These are phyloP conservation scores for Fregetta grallaria DNA, from an alignment of 2,113 vertebrate genomes.

Conservation along the genomic window DNA sequence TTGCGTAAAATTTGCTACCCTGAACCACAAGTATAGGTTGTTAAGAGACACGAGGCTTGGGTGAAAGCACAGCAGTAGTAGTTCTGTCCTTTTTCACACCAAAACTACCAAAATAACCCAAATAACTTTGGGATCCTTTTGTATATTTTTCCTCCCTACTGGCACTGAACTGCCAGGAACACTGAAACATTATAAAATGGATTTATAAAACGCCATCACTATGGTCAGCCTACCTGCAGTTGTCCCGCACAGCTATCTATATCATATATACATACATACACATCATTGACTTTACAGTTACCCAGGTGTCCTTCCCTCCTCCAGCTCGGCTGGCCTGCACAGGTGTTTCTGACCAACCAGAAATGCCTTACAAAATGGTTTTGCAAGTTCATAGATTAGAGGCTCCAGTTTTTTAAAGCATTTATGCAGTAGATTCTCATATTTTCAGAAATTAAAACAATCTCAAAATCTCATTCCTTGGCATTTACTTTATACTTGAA, in stretches of 20 bases:
- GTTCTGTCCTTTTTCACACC: neutral
- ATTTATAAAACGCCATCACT: neutral
- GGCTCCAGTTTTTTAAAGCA: neutral
- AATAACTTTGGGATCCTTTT: neutral
- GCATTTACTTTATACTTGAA: neutral
- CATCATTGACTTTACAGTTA: neutral
- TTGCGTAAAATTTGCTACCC: neutral
- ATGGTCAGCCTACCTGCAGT: neutral
- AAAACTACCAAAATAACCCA: neutral
- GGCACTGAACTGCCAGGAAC: neutral
- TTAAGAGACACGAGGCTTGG: neutral
- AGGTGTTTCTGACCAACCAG: neutral
- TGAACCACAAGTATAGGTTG: neutral
- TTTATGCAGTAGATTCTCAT: neutral
- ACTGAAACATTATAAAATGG: neutral
- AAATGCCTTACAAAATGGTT: neutral
- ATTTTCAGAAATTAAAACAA: neutral
- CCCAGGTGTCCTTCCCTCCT: neutral
- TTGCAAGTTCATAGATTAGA: neutral
- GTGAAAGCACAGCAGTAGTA: neutral
- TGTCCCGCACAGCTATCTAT: fast-evolving
- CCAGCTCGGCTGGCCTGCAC: neutral
- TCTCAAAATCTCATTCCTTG: neutral
- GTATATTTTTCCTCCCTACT: neutral
- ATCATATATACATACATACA: too few relatives aligned